Conservation (phyloP, 1,140 invertebrate species). For the Fopius arisanus region DNA sequence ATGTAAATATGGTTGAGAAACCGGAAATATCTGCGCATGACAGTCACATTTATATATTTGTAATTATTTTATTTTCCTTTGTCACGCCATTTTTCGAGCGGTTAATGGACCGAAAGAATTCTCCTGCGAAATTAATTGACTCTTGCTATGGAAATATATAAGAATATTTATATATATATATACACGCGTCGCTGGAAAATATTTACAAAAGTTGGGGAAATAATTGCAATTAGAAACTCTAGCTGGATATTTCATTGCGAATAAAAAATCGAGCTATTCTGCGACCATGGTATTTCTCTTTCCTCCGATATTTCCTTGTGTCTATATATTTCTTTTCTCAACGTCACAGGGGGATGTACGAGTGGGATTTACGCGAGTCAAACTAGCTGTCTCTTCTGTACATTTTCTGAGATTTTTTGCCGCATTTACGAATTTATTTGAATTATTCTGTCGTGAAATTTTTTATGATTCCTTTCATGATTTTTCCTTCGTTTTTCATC, state of each 20-base stretch:
- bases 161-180: too few species aligned
- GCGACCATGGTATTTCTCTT: not conserved
- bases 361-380: not conserved
- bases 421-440: not conserved
- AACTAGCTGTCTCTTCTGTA: not conserved
- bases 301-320: not conserved
- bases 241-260: not conserved
- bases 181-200: too few species aligned
- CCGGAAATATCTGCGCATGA: too few species aligned
- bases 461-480: not conserved
- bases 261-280: not conserved
- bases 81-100: too few species aligned
- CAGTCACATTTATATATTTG: too few species aligned
- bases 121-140: too few species aligned
- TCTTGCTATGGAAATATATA: too few species aligned
- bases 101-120: too few species aligned
- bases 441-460: not conserved
- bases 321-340: not conserved
- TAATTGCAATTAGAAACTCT: conserved; percentile 30
- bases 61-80: too few species aligned
- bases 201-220: too few species aligned
- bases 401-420: not conserved
- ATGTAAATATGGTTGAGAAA: too few species aligned
- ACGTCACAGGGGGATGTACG: not conserved
- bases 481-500: not conserved